These are phyloP conservation scores for Toxotes lorentzi DNA, from an alignment of 2,797 vertebrate species.

Conservation along the genomic window DNA sequence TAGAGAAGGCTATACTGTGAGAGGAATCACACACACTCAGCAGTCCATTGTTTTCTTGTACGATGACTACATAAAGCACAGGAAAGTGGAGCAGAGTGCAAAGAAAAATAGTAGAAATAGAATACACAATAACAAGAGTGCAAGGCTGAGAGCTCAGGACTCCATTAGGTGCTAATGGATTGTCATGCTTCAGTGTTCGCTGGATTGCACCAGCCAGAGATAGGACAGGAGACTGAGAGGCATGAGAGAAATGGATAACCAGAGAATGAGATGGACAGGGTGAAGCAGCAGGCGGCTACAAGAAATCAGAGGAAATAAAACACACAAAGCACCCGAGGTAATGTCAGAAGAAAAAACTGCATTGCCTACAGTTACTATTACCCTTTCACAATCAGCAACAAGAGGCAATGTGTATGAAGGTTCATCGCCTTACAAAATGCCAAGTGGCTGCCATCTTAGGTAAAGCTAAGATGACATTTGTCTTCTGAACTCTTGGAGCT, in stretches of 20 bases:
- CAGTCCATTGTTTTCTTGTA: not conserved
- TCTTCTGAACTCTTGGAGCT: slow-evolving; percentile 7
- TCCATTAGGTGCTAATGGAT: slow-evolving; percentile 62
- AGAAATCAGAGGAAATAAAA: slow-evolving; percentile 12
- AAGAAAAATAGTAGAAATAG: slow-evolving; percentile 30
- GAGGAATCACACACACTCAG: not conserved
- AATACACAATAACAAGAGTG: slow-evolving; percentile 31
- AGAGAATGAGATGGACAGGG: not conserved
- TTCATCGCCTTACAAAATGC: slow-evolving; percentile 26
- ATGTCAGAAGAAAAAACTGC: not conserved
- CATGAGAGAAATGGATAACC: slow-evolving; percentile 37
- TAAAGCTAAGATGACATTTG: slow-evolving; percentile 11
- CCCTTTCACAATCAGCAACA: slow-evolving; percentile 25
- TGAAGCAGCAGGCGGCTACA: not conserved
- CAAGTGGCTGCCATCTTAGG: slow-evolving; percentile 47
- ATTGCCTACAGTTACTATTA: slow-evolving; percentile 13
- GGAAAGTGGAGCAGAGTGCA: not conserved
- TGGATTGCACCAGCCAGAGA: slow-evolving; percentile 35
- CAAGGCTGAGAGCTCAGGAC: slow-evolving; percentile 26
- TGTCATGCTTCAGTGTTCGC: slow-evolving; percentile 47
- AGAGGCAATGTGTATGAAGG: not conserved
- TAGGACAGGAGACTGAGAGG: slow-evolving; percentile 12
- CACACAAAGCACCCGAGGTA: not conserved
- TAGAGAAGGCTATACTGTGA: not conserved
- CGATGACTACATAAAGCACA: not conserved